phyloP scores from a whole-genome alignment of 2,797 vertebrate genomes.

The Propithecus deckenii region DNA sequence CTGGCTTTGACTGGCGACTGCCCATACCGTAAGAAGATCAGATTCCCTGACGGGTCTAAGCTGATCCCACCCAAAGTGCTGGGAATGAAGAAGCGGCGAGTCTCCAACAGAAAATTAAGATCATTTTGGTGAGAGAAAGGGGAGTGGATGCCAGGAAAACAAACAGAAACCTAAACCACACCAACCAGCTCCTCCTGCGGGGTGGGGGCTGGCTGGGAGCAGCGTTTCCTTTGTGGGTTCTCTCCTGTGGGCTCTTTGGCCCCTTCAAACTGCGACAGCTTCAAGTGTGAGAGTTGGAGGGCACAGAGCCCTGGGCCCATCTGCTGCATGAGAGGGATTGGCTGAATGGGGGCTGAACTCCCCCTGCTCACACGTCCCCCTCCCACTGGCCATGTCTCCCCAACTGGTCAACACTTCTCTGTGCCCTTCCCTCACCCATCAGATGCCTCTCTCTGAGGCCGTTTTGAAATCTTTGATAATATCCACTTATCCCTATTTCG shows the following conservation, averaged over 20 bases:
- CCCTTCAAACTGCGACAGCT: background rate
- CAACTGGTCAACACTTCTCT: background rate
- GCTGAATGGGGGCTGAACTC: background rate
- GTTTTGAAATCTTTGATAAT: background rate
- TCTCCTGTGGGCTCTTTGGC: background rate
- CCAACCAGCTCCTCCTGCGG: background rate
- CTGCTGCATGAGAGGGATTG: background rate
- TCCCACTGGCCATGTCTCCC: background rate
- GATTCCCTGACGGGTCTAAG: background rate
- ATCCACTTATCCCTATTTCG: background rate
- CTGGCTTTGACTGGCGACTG: background rate
- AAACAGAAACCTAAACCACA: background rate
- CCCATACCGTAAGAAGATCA: background rate
- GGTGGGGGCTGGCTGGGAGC: background rate
- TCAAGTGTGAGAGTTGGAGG: background rate
- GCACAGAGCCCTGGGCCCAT: no score
- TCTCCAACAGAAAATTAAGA: background rate
- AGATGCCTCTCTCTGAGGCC: background rate
- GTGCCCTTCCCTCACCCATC: background rate
- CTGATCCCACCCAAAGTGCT: background rate
- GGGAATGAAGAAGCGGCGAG: background rate
- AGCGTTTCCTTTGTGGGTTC: background rate
- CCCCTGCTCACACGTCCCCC: rapidly evolving
- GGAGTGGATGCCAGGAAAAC: background rate
- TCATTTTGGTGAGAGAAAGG: background rate